Percentiles rank a stretch among this genome's conserved stretches.
phyloP scores from a whole-genome alignment of 2,113 vertebrate genomes.

The Heloderma charlesbogerti region DNA sequence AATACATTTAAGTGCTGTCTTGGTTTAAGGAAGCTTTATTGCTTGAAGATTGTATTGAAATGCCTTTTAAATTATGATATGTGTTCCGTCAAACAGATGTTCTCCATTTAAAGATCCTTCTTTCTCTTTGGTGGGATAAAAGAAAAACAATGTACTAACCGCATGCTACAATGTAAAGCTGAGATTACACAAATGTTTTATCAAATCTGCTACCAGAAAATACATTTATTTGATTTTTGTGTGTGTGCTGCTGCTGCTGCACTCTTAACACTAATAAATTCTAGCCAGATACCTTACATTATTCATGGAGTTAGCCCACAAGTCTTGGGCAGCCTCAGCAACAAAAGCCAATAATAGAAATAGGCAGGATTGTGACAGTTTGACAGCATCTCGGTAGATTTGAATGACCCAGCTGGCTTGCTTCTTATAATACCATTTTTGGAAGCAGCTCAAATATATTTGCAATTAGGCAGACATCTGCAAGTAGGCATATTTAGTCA shows the following conservation, averaged over 20 bases:
- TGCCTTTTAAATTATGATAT: not conserved
- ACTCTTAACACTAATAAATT: not conserved
- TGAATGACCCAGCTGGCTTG: constrained; percentile 16
- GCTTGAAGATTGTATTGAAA: not conserved
- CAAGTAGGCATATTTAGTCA: not conserved
- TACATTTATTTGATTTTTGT: not conserved
- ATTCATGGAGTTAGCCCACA: constrained; percentile 13
- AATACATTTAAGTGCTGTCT: constrained; percentile 2
- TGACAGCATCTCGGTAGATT: not conserved
- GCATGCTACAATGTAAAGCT: not conserved
- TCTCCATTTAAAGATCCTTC: not conserved
- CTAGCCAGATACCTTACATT: not conserved
- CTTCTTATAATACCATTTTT: constrained; percentile 10
- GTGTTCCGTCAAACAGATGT: not conserved
- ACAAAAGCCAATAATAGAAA: not conserved
- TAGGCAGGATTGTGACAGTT: constrained; percentile 4
- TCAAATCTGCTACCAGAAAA: not conserved
- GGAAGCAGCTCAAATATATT: not conserved
- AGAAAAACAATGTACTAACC: not conserved
- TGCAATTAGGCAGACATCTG: not conserved
- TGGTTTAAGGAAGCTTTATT: not conserved
- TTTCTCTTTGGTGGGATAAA: not conserved
- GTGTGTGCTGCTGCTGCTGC: not conserved
- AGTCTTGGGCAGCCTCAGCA: not conserved
- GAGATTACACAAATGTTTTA: not conserved